Percentiles rank a stretch among this genome's conserved stretches.
These are phyloP conservation scores for Hydractinia echinata DNA, from an alignment of 30 jellyfish, hydroid and myxozoan genomes.

Conservation along the genomic window DNA sequence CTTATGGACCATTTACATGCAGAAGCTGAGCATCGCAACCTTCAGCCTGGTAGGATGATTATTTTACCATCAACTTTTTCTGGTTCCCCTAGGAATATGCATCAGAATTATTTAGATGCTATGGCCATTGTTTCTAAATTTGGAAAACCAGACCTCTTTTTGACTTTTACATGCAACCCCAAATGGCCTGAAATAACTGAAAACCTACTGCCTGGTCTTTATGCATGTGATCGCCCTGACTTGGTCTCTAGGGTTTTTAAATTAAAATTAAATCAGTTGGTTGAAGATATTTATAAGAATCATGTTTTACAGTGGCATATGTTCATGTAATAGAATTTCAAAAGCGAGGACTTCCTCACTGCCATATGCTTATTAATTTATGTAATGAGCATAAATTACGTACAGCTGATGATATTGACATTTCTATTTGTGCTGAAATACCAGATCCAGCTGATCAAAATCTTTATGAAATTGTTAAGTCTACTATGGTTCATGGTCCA, in stretches of 20 bases:
- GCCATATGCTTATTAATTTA: slow-evolving; percentile 47
- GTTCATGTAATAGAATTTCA: slow-evolving; percentile 50
- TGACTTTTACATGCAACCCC: too few relatives aligned
- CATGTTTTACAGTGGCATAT: slow-evolving; percentile 35
- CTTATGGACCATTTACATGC: too few relatives aligned
- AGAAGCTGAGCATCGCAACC: too few relatives aligned
- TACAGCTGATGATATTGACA: slow-evolving; percentile 55
- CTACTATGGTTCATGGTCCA: slow-evolving; percentile 69
- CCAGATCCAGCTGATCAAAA: slow-evolving; percentile 55
- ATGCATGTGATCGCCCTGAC: slow-evolving; percentile 8
- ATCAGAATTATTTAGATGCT: too few relatives aligned
- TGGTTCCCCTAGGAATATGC: too few relatives aligned
- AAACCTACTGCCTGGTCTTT: neutral
- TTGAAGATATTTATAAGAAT: neutral
- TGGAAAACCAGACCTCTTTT: too few relatives aligned
- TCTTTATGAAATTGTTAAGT: slow-evolving; percentile 38
- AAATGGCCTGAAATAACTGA: too few relatives aligned
- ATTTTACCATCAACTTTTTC: too few relatives aligned
- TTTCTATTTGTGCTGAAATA: slow-evolving; percentile 59
- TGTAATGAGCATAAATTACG: slow-evolving; percentile 52
- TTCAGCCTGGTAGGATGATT: too few relatives aligned
- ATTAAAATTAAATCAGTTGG: neutral
- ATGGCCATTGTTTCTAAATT: too few relatives aligned
- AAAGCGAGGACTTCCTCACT: slow-evolving; percentile 64
- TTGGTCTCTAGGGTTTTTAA: slow-evolving; percentile 26